Conservation (phyloP, 2,113 vertebrate genomes). For the Scatophagus argus region DNA sequence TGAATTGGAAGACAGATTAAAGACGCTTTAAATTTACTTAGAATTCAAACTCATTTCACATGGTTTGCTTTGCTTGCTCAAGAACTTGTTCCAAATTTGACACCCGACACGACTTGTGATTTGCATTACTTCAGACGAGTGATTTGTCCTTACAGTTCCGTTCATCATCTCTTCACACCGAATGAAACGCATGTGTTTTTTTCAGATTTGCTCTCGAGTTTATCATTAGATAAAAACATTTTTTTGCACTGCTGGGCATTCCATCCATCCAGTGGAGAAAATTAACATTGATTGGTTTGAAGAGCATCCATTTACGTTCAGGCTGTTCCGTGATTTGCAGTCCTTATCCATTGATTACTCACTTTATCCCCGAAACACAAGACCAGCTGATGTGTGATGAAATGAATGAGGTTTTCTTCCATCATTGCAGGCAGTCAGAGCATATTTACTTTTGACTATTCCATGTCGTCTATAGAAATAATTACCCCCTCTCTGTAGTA, state of each 20-base stretch:
- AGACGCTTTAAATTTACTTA: neutral
- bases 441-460: constrained; percentile 56
- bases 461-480: constrained; percentile 40
- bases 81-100: constrained; percentile 3
- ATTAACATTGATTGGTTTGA: constrained; percentile 63
- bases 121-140: neutral
- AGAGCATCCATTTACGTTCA: constrained; percentile 57
- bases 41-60: neutral
- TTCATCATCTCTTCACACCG: neutral
- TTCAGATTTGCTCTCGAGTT: constrained; percentile 23
- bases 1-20: neutral
- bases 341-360: constrained; percentile 56
- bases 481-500: constrained; percentile 21
- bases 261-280: constrained; percentile 48
- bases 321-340: constrained; percentile 28
- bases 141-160: neutral
- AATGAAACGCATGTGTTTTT: constrained; percentile 11
- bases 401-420: constrained; percentile 48
- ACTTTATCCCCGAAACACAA: constrained; percentile 26
- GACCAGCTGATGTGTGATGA: constrained; percentile 34
- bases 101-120: neutral
- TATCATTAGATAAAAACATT: constrained; percentile 35
- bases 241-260: constrained; percentile 18
- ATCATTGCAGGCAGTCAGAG: constrained; percentile 26
- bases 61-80: neutral